Conservation (phyloP, 1,140 invertebrate genomes). For the Lordiphosa stackelbergi region DNA sequence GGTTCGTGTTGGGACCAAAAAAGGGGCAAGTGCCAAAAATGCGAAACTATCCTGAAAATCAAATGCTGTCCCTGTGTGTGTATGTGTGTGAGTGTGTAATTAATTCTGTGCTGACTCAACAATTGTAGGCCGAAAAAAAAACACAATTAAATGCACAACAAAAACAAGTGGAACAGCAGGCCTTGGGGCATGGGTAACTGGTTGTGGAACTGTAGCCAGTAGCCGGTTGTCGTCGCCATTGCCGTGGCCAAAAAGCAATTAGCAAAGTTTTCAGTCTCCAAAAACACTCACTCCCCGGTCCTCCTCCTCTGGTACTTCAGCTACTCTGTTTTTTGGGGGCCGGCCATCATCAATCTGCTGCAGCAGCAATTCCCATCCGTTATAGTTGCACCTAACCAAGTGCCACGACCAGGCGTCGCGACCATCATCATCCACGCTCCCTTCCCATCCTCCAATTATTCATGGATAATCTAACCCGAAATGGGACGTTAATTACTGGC, state of each 20-base stretch:
- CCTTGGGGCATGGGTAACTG: conserved; percentile 8
- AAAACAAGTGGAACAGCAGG: conserved; percentile 20
- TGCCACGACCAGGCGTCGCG: conserved; percentile 16
- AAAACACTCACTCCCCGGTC: conserved; percentile 23
- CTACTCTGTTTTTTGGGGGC: conserved; percentile 12
- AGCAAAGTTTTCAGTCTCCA: conserved; percentile 65
- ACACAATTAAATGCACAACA: conserved; percentile 63
- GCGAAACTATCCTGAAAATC: conserved; percentile 45
- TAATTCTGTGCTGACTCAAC: conserved; percentile 66
- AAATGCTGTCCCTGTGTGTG: conserved; percentile 11
- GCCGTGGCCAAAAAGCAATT: conserved; percentile 71
- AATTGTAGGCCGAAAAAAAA: conserved; percentile 44
- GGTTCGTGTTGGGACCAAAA: conserved; percentile 10
- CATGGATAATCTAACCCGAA: conserved; percentile 76
- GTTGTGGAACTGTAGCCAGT: conserved; percentile 28
- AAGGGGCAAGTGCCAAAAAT: conserved; percentile 28
- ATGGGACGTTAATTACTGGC: conserved; percentile 77
- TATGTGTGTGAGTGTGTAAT: conserved; percentile 36
- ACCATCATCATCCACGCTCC: conserved; percentile 24
- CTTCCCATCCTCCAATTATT: conserved; percentile 58
- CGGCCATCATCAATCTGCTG: conserved; percentile 62
- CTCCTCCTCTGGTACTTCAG: not conserved
- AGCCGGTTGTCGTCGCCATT: conserved; percentile 34
- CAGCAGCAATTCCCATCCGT: conserved; percentile 33
- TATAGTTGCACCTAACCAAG: conserved; percentile 30